Evolutionary conservation across 1,140 invertebrate species (phyloP).

Genomic region (Telenomus remus): DNA sequence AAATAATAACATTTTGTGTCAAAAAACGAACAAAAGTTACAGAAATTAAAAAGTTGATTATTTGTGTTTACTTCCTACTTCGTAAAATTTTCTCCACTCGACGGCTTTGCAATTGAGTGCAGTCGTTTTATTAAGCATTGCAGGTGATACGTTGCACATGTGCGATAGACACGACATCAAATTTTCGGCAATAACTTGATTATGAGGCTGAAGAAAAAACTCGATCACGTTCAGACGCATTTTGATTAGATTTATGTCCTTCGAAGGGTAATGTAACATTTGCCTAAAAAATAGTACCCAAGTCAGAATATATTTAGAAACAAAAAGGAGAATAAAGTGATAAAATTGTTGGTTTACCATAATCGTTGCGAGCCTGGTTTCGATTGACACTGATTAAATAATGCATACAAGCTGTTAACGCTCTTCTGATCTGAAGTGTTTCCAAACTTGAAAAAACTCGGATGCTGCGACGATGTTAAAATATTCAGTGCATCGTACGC

Average conservation of each 20-base stretch:
- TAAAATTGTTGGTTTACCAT: constrained; percentile 68
- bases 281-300: constrained; percentile 63
- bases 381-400: constrained; percentile 84
- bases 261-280: constrained; percentile 79
- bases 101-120: constrained; percentile 78
- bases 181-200: constrained; percentile 77
- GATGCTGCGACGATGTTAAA: constrained; percentile 83
- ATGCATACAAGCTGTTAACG: constrained; percentile 80
- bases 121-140: constrained; percentile 60
- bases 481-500: constrained; percentile 85
- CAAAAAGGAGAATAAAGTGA: not conserved
- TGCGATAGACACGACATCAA: constrained; percentile 78
- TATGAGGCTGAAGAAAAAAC: constrained; percentile 77
- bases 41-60: too few species aligned
- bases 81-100: constrained; percentile 82
- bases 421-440: constrained; percentile 78
- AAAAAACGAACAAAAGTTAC: too few species aligned
- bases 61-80: constrained; percentile 66
- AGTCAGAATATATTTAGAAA: constrained; percentile 12
- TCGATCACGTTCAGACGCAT: constrained; percentile 79
- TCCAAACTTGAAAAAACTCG: constrained; percentile 83
- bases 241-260: constrained; percentile 75
- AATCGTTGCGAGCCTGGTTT: constrained; percentile 76
- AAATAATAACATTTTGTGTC: constrained; percentile 52
- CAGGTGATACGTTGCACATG: constrained; percentile 76